Conservation (phyloP, 2,113 vertebrate genomes). For the Sapajus apella region DNA sequence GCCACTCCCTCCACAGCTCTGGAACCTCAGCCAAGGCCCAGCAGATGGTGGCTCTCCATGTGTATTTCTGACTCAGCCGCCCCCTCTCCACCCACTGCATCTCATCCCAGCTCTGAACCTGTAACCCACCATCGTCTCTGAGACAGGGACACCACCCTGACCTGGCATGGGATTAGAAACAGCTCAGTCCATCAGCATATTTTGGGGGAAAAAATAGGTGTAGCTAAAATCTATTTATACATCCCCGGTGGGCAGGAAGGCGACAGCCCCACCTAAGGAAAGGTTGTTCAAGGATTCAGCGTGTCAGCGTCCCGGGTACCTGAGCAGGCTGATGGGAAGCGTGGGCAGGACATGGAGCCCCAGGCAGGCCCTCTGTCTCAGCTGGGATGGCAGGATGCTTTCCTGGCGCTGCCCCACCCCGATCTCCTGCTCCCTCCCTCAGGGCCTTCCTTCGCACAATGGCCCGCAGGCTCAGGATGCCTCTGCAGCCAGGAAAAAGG, state of each 20-base stretch:
- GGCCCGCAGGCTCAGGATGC: not conserved
- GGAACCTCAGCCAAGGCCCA: not conserved
- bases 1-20: not conserved
- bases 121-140: not conserved
- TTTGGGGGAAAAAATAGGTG: not conserved
- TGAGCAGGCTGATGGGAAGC: not conserved
- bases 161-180: not conserved
- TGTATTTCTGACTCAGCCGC: not conserved
- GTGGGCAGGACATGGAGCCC: not conserved
- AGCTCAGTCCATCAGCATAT: constrained; percentile 40
- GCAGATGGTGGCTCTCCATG: not conserved
- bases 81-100: not conserved
- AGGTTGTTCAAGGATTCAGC: not conserved
- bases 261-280: not conserved
- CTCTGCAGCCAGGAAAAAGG: not conserved
- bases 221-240: constrained; percentile 52
- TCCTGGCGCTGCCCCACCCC: not conserved
- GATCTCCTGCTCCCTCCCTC: not conserved
- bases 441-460: not conserved
- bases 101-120: not conserved
- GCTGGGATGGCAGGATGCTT: not conserved
- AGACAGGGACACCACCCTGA: not conserved
- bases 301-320: not conserved
- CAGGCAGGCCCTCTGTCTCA: not conserved
- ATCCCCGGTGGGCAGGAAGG: not conserved